phyloP scores from a whole-genome alignment of 2,797 vertebrate species.

The Valencia hispanica region DNA sequence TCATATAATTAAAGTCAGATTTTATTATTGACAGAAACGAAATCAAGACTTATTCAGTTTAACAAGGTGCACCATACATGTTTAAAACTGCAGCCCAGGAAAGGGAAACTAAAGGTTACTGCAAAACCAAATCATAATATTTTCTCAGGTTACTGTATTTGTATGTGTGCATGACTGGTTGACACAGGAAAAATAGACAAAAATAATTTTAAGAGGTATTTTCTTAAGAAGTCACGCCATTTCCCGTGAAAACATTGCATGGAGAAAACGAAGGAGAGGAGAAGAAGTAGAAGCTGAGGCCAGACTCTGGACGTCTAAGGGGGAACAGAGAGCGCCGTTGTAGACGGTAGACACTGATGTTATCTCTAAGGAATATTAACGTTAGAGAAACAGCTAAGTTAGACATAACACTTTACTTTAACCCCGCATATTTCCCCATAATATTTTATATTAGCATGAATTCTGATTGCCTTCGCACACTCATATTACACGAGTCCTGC shows the following conservation, averaged over 20 bases:
- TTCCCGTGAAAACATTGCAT: conserved; percentile 63
- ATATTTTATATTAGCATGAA: not conserved
- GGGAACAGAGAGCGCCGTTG: conserved; percentile 5
- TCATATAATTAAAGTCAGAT: conserved; percentile 53
- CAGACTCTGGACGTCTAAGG: not conserved
- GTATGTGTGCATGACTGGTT: conserved; percentile 63
- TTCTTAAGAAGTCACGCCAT: conserved; percentile 70
- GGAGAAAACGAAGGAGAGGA: conserved; percentile 41
- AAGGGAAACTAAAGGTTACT: conserved; percentile 77
- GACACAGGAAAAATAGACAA: conserved; percentile 79
- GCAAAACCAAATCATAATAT: conserved; percentile 80
- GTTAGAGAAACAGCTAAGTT: not conserved
- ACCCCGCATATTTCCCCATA: not conserved
- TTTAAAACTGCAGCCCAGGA: conserved; percentile 46
- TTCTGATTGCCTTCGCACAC: not conserved
- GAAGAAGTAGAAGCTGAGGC: conserved; percentile 15
- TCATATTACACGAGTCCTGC: not conserved
- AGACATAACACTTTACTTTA: conserved; percentile 10
- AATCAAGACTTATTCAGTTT: conserved; percentile 66
- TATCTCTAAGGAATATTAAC: not conserved
- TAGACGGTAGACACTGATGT: conserved; percentile 3
- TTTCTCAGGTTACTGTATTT: conserved; percentile 69
- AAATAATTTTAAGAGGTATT: conserved; percentile 75
- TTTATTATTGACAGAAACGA: conserved; percentile 74
- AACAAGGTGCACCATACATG: conserved; percentile 72